A percentile compares a stretch with the other conserved stretches of the same genome.
These are phyloP conservation scores for Stigmatopora nigra DNA, from an alignment of 2,113 vertebrate genomes.

Conservation along the genomic window DNA sequence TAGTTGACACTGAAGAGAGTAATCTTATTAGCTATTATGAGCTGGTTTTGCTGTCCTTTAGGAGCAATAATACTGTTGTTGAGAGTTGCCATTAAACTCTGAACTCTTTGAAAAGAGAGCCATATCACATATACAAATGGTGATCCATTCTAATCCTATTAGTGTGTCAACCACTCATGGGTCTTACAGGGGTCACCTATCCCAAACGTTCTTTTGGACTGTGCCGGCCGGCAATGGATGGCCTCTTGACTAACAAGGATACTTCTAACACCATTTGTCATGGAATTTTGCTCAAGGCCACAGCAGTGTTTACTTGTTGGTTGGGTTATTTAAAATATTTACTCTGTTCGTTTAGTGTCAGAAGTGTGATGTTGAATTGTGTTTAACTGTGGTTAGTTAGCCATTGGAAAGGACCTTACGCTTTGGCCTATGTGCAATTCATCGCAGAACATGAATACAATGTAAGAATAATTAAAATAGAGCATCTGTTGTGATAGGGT, in stretches of 20 bases:
- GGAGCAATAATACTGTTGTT: background rate
- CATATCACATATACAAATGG: background rate
- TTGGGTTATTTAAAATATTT: background rate
- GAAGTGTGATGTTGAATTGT: background rate
- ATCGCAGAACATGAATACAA: background rate
- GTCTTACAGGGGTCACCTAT: background rate
- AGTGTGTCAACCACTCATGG: background rate
- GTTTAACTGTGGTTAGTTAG: background rate
- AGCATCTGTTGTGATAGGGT: background rate
- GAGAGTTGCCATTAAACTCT: background rate
- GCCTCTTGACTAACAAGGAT: background rate
- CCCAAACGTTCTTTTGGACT: background rate
- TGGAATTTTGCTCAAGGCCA: background rate
- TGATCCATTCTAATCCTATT: background rate
- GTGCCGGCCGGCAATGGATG: background rate
- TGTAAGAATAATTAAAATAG: no score
- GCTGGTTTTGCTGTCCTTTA: background rate
- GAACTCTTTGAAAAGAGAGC: background rate
- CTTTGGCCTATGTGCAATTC: background rate
- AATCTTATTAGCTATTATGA: conserved; percentile 13
- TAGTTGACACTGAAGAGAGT: conserved; percentile 27
- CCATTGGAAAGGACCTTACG: background rate
- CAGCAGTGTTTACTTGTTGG: background rate
- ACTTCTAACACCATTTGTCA: background rate
- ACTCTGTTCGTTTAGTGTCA: background rate